Conservation (phyloP, 1,140 invertebrate species). For the Aphidius ervi region DNA sequence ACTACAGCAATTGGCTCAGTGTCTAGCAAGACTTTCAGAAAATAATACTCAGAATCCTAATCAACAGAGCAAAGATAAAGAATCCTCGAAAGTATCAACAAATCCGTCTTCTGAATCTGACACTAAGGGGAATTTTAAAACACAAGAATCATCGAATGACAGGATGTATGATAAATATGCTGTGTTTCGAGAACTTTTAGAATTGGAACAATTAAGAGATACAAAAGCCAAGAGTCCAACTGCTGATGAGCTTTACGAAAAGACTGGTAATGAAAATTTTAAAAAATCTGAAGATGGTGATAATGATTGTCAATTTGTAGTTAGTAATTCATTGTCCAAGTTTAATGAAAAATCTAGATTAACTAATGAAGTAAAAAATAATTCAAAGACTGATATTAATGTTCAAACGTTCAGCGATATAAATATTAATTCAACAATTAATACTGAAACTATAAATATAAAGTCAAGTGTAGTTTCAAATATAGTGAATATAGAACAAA, state of each 20-base stretch:
- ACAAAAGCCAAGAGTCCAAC: too few relatives aligned
- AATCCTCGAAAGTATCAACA: not conserved
- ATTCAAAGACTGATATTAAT: too few relatives aligned
- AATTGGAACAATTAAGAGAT: slow-evolving; percentile 60
- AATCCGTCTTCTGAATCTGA: slow-evolving; percentile 55
- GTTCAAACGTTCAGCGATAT: too few relatives aligned
- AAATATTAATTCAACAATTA: too few relatives aligned
- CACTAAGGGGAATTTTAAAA: slow-evolving; percentile 50
- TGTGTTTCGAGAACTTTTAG: slow-evolving; percentile 77
- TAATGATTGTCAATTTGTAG: slow-evolving; percentile 37
- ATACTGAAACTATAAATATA: too few relatives aligned
- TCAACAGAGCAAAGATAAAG: not conserved
- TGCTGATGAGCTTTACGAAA: slow-evolving; percentile 10
- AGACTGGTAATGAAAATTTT: slow-evolving; percentile 1
- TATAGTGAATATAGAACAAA: too few relatives aligned
- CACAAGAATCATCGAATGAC: slow-evolving; percentile 26
- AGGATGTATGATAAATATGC: slow-evolving; percentile 72
- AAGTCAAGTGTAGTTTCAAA: too few relatives aligned
- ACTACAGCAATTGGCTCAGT: slow-evolving; percentile 75
- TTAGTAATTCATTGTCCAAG: too few relatives aligned
- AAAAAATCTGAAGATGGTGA: slow-evolving; percentile 57
- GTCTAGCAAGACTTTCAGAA: slow-evolving; percentile 56
- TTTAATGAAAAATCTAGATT: too few relatives aligned
- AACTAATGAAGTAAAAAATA: too few relatives aligned
- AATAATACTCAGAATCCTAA: slow-evolving; percentile 25